Conservation (phyloP, 2,888 invertebrate genomes). For the Cotesia congregata region DNA sequence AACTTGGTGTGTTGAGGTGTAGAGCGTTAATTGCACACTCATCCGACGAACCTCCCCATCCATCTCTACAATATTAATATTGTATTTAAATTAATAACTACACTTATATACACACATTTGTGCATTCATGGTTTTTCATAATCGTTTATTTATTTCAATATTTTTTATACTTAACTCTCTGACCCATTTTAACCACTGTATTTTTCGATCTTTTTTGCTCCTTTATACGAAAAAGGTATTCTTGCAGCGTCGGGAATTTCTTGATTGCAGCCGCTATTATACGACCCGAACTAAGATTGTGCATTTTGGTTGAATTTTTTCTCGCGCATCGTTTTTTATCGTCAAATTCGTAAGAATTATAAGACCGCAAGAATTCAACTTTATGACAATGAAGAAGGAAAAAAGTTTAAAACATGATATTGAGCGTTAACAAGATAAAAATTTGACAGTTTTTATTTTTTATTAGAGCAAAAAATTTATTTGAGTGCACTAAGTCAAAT, state of each 20-base stretch:
- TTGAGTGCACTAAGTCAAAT: too few relatives aligned
- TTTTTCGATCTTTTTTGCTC: neutral
- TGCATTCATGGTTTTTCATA: neutral
- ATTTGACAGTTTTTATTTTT: neutral
- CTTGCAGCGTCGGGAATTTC: conserved; percentile 28
- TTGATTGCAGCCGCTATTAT: conserved; percentile 28
- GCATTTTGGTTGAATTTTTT: conserved; percentile 12
- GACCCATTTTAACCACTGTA: neutral
- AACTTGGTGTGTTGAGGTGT: conserved; percentile 32
- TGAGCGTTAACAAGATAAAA: neutral
- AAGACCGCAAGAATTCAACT: conserved; percentile 1
- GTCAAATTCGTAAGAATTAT: conserved; percentile 19
- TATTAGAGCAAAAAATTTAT: neutral
- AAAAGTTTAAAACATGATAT: neutral
- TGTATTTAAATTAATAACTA: neutral
- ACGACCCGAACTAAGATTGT: conserved; percentile 21
- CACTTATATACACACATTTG: neutral
- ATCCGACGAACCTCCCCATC: conserved; percentile 37
- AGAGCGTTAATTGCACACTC: conserved; percentile 55
- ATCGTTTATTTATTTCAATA: neutral
- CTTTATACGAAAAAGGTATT: conserved; percentile 27
- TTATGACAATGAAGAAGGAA: neutral
- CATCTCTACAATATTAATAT: conserved; percentile 14
- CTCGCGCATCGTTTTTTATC: neutral
- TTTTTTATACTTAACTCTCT: conserved; percentile 3